Conservation (phyloP, 2,797 vertebrate genomes). For the Tenualosa ilisha region DNA sequence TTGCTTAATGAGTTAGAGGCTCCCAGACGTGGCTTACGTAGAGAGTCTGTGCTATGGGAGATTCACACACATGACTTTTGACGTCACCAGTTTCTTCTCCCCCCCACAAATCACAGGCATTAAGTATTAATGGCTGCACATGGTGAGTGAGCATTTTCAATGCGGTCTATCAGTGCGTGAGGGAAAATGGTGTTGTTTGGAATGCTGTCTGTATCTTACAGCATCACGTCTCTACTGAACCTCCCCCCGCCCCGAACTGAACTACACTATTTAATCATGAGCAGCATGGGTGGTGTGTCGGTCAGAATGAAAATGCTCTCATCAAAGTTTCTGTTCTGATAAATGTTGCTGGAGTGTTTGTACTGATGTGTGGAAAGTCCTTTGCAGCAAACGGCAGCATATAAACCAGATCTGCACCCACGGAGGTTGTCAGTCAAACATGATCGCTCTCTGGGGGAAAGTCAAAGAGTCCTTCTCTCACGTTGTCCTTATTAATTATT, state of each 20-base stretch:
- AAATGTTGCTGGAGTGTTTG: not conserved
- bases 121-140: slow-evolving; percentile 8
- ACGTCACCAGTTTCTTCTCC: not conserved
- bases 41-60: not conserved
- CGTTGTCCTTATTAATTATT: not conserved
- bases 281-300: not conserved
- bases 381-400: not conserved
- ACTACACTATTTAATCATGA: not conserved
- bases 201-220: not conserved
- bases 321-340: not conserved
- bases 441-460: not conserved
- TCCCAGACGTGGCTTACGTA: not conserved
- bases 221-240: not conserved
- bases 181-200: not conserved
- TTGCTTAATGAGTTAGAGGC: slow-evolving; percentile 20
- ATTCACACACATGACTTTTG: not conserved
- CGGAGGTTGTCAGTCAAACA: not conserved
- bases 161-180: not conserved
- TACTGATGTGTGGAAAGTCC: not conserved
- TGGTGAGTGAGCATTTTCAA: slow-evolving; percentile 6
- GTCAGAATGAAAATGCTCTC: not conserved
- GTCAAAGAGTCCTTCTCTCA: not conserved
- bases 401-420: not conserved
- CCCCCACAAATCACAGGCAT: not conserved
- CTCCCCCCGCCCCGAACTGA: not conserved